A percentile compares a stretch with the other conserved stretches of the same genome.
Evolutionary conservation across 2,888 invertebrate species (phyloP).

Genomic region (Drosophila birchii): DNA sequence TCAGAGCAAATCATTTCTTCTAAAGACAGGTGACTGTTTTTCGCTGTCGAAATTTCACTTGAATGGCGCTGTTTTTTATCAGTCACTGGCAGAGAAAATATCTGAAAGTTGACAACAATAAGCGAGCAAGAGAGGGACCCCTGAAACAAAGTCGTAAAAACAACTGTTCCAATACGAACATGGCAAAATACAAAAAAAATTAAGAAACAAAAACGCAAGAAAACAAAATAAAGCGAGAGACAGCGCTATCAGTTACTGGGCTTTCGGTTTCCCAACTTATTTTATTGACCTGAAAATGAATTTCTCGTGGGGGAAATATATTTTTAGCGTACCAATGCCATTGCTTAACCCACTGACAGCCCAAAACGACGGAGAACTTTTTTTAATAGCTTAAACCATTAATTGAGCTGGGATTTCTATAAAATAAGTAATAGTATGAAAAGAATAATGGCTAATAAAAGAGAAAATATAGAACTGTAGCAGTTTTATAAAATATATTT

Average conservation of each 20-base stretch:
- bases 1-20: constrained; percentile 38
- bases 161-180: constrained; percentile 67
- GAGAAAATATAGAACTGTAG: neutral
- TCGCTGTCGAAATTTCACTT: constrained; percentile 30
- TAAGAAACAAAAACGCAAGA: constrained; percentile 42
- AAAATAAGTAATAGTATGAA: neutral
- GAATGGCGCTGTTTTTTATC: constrained; percentile 35
- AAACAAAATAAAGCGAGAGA: constrained; percentile 30
- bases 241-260: constrained; percentile 34
- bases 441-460: neutral
- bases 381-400: neutral
- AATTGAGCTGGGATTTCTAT: neutral
- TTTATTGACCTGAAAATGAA: constrained; percentile 47
- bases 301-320: constrained; percentile 22
- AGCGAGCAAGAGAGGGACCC: constrained; percentile 6
- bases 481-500: neutral
- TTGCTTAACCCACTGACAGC: constrained; percentile 9
- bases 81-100: constrained; percentile 38
- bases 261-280: constrained; percentile 39
- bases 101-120: constrained; percentile 51
- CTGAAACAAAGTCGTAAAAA: constrained; percentile 55
- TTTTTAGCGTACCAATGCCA: constrained; percentile 16
- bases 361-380: neutral
- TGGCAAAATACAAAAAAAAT: constrained; percentile 30
- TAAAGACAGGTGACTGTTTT: constrained; percentile 23